These are phyloP conservation scores for Apteryx mantelli DNA, from an alignment of 2,113 vertebrate genomes.

Conservation along the genomic window DNA sequence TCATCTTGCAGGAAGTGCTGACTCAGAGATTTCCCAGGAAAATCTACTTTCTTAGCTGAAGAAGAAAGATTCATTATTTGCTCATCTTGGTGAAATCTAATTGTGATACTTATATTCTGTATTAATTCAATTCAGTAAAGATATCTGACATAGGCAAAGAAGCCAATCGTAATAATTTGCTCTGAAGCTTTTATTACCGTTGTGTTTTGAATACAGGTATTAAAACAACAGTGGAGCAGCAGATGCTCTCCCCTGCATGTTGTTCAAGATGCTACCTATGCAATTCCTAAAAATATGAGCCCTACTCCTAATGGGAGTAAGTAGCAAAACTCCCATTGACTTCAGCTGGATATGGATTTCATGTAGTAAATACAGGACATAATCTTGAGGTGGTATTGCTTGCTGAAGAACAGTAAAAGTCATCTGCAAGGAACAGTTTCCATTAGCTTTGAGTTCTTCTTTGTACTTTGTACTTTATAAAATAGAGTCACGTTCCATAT, in stretches of 20 bases:
- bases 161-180: constrained; percentile 67
- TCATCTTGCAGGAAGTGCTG: constrained; percentile 66
- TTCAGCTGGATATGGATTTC: constrained; percentile 9
- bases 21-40: constrained; percentile 55
- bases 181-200: constrained; percentile 71
- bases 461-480: neutral
- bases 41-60: constrained; percentile 51
- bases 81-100: constrained; percentile 59
- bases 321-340: constrained; percentile 44
- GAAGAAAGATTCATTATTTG: constrained; percentile 39
- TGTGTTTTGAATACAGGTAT: constrained; percentile 62
- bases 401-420: constrained; percentile 13
- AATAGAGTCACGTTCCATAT: neutral
- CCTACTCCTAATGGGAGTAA: constrained; percentile 50
- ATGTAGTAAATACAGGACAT: neutral
- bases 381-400: neutral
- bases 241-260: constrained; percentile 51
- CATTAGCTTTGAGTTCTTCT: constrained; percentile 9
- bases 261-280: constrained; percentile 56
- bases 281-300: constrained; percentile 42
- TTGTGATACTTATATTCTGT: constrained; percentile 66
- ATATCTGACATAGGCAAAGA: constrained; percentile 61
- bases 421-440: neutral
- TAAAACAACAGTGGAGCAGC: constrained; percentile 54
- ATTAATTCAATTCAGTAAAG: constrained; percentile 68